Conservation (phyloP, 1,140 invertebrate species). For the Grapholita molesta region DNA sequence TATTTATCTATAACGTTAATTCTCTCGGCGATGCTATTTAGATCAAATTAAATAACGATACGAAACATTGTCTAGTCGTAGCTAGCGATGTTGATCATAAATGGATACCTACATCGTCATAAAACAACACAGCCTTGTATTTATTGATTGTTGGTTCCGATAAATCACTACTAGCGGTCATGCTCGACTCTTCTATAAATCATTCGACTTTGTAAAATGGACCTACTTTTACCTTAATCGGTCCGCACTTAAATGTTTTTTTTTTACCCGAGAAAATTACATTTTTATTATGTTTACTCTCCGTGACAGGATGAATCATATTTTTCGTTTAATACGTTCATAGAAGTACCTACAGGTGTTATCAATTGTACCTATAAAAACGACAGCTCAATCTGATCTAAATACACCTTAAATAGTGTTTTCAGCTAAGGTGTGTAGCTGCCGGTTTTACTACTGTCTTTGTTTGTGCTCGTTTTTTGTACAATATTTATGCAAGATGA, state of each 20-base stretch:
- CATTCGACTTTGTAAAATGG: conserved; percentile 23
- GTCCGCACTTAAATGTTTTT: background rate
- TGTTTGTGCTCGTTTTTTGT: too few species aligned
- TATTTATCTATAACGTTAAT: conserved; percentile 21
- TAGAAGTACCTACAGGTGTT: too few species aligned
- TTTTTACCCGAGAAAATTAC: background rate
- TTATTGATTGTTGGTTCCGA: conserved; percentile 38
- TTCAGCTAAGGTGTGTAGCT: too few species aligned
- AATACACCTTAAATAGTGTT: too few species aligned
- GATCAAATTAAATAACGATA: background rate
- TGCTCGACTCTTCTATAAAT: conserved; percentile 40
- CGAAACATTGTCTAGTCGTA: background rate
- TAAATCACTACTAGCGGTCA: conserved; percentile 41
- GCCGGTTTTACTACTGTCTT: too few species aligned
- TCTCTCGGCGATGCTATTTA: background rate
- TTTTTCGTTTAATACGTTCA: too few species aligned
- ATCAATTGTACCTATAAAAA: too few species aligned
- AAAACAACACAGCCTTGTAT: conserved; percentile 27
- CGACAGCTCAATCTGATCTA: too few species aligned
- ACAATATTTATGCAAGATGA: background rate
- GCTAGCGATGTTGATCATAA: background rate
- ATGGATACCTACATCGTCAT: conserved; percentile 19
- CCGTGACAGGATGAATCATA: too few species aligned
- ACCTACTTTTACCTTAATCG: background rate
- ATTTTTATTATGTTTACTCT: background rate